Conservation (phyloP, 2,888 invertebrate species). For the Drosophila monieri region DNA sequence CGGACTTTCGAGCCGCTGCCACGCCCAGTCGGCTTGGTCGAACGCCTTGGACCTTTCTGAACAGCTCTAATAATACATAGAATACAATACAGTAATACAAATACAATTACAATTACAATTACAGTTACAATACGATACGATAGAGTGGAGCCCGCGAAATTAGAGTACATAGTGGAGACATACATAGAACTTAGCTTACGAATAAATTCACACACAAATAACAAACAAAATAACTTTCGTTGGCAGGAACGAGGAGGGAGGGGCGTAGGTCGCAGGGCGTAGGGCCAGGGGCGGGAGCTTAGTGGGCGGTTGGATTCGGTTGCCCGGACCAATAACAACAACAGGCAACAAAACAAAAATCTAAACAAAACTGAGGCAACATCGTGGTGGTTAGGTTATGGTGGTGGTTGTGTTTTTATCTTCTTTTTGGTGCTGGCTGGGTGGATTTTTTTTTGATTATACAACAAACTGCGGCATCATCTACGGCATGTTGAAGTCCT, state of each 20-base stretch:
- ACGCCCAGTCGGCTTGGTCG: slow-evolving; percentile 33
- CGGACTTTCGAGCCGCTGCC: slow-evolving; percentile 31
- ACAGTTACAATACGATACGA: slow-evolving; percentile 24
- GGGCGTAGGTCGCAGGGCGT: background rate
- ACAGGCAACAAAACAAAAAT: slow-evolving; percentile 50
- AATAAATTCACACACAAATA: slow-evolving; percentile 55
- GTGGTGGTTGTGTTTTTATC: slow-evolving; percentile 9
- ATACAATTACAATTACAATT: slow-evolving; percentile 16
- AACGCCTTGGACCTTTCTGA: slow-evolving; percentile 45
- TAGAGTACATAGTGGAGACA: slow-evolving; percentile 55
- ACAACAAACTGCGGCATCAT: background rate
- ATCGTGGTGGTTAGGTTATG: slow-evolving; percentile 26
- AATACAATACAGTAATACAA: slow-evolving; percentile 15
- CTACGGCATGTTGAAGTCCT: slow-evolving; percentile 86
- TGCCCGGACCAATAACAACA: slow-evolving; percentile 57
- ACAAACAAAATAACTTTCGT: slow-evolving; percentile 62
- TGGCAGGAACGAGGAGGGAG: slow-evolving; percentile 41
- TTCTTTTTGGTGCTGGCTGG: slow-evolving; percentile 22
- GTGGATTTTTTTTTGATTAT: background rate
- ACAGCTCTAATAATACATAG: slow-evolving; percentile 45
- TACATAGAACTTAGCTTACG: slow-evolving; percentile 64
- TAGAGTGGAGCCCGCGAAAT: slow-evolving; percentile 54
- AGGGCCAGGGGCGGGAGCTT: background rate
- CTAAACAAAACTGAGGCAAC: slow-evolving; percentile 49
- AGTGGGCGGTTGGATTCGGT: slow-evolving; percentile 8